Percentiles rank a stretch among this genome's conserved stretches.
phyloP scores from a whole-genome alignment of 2,113 vertebrate species.

The Gopherus evgoodei region DNA sequence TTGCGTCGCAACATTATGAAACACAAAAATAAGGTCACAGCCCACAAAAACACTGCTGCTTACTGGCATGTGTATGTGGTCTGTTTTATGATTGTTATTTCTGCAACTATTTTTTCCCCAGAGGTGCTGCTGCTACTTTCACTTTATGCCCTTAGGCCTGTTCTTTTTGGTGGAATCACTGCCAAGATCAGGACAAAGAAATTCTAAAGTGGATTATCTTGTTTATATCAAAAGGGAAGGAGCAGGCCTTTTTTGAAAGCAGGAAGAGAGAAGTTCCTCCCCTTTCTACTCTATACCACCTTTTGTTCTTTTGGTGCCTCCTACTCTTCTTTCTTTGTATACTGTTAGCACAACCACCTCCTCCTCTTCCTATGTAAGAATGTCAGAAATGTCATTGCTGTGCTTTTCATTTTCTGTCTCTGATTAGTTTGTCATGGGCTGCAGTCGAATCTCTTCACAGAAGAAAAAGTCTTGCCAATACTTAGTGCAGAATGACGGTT shows the following conservation, averaged over 20 bases:
- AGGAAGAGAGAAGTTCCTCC: neutral
- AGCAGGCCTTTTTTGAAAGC: rapidly evolving
- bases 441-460: neutral
- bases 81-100: neutral
- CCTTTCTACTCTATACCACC: neutral
- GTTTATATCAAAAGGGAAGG: neutral
- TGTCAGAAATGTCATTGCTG: neutral
- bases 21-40: neutral
- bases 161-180: neutral
- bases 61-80: neutral
- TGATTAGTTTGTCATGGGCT: neutral
- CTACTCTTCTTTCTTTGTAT: neutral
- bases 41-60: neutral
- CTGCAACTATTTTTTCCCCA: neutral
- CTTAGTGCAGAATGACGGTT: neutral
- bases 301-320: neutral
- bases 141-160: neutral
- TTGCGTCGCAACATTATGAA: neutral
- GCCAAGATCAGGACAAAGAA: neutral
- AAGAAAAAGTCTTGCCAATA: neutral
- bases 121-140: neutral
- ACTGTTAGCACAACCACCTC: rapidly evolving
- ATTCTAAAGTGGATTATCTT: neutral
- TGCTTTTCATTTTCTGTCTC: neutral
- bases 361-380: neutral